Evolutionary conservation across 2,113 vertebrate genomes (phyloP), one percentile per base, ranked within the genome.

Genomic region (Haemorhous mexicanus): DNA sequence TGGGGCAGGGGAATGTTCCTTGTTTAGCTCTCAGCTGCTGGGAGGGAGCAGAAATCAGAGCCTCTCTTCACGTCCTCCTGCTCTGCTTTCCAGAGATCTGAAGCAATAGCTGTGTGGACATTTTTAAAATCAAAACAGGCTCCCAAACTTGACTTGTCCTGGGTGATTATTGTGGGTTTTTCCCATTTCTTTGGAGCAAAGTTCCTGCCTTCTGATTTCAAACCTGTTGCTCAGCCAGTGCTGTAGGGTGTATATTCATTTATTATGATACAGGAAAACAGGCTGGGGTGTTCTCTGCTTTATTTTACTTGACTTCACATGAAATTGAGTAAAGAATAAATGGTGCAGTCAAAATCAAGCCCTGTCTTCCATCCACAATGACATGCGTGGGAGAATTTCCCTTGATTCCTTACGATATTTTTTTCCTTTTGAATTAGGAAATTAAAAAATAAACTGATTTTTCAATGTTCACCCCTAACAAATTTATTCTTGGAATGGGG

Each of bases 21-120:
- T 1, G 1, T 27, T 28, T 26, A 76, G 30, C 2, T 19, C 22
- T 16, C 0, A 0, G 43, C 61, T 67, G 55, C 43, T 72, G 74
- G 30, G 37, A 78, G 39, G 19, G 66, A 61, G n/a, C 23, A 79
- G 74, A 62, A 79, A 59, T 43, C 10, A 9, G 13, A n/a, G 22
- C 39, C 77, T 24, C 37, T 14, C 19, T 44, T 39, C 47, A 16
- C 6, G 1, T 74, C 24, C 58, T 82, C 41, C 77, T 69, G 37
- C 58, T 22, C 62, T 77, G 43, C 4, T 50, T 52, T 32, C 62
- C 46, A 24, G 2, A 69, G 41, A 15, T 14, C 49, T 70, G 55
- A 69, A 66, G 26, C 23, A 52, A 21, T 3, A 15, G 6, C 4
- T 61, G n/a, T 1, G 0, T 22, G n/a, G 55, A 68, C 39, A 32